Evolutionary conservation across 1,140 invertebrate species (phyloP).

Genomic region (Drosophila subpulchrella): DNA sequence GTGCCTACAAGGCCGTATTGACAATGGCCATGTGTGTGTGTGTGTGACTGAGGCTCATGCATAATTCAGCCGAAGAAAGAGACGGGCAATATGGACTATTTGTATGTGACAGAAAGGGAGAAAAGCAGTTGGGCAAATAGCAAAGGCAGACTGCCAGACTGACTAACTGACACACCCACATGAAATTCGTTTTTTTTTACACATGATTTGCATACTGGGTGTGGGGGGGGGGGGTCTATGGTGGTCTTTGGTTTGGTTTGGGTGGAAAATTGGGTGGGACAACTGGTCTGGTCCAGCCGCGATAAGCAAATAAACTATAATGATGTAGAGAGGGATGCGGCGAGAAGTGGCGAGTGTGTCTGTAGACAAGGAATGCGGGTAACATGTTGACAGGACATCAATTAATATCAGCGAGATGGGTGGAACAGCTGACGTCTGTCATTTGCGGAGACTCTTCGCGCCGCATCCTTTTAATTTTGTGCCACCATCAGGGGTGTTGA

Average conservation of each 20-base stretch:
- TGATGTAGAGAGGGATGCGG: neutral
- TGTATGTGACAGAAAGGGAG: neutral
- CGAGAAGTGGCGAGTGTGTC: neutral
- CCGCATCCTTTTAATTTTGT: slow-evolving; percentile 42
- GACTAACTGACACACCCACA: slow-evolving; percentile 21
- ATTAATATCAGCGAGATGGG: slow-evolving; percentile 48
- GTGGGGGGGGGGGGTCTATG: neutral
- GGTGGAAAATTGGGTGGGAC: too few species aligned
- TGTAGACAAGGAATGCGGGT: slow-evolving; percentile 2
- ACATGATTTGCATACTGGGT: slow-evolving; percentile 58
- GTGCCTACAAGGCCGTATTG: slow-evolving; percentile 62
- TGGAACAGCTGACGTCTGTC: slow-evolving; percentile 39
- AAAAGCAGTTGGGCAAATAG: slow-evolving; percentile 63
- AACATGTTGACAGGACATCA: slow-evolving; percentile 44
- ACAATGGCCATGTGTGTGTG: slow-evolving; percentile 47
- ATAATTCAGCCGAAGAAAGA: slow-evolving; percentile 58
- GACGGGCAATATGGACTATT: neutral
- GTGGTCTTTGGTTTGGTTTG: too few species aligned
- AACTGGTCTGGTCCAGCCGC: slow-evolving; percentile 18
- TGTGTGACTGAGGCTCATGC: slow-evolving; percentile 48
- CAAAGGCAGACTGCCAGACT: slow-evolving; percentile 41
- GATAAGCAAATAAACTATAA: slow-evolving; percentile 51
- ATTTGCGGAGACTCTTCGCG: slow-evolving; percentile 27
- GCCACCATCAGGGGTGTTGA: neutral
- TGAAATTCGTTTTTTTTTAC: slow-evolving; percentile 2